A percentile compares a stretch with the other conserved stretches of the same genome.
Conservation (phyloP, 1,140 invertebrate genomes). For the Magallana ariakensis region DNA sequence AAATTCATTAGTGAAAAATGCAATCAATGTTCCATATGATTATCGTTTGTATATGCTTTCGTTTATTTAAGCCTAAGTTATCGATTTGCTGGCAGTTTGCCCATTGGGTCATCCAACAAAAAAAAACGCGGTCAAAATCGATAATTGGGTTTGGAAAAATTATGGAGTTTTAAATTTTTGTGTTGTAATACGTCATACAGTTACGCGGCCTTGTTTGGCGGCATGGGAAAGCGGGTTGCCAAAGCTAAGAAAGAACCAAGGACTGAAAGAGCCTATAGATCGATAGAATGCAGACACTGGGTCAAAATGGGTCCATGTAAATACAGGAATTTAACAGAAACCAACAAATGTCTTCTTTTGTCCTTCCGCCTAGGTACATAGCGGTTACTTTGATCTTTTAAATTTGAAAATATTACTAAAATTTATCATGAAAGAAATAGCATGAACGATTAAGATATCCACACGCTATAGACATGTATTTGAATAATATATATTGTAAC, state of each 20-base stretch:
- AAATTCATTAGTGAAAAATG: not conserved
- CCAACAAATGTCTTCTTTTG: too few relatives aligned
- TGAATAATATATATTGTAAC: too few relatives aligned
- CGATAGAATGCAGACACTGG: not conserved
- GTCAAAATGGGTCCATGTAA: conserved; percentile 7
- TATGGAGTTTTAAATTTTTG: conserved; percentile 3
- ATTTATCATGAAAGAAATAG: too few relatives aligned
- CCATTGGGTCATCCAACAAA: not conserved
- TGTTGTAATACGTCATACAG: not conserved
- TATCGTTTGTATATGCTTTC: not conserved
- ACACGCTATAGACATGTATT: too few relatives aligned
- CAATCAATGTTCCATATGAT: not conserved
- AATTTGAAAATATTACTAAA: too few relatives aligned
- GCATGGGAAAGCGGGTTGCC: conserved; percentile 22
- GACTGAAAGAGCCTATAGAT: not conserved
- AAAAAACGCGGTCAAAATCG: conserved; percentile 18
- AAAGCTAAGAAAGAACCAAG: not conserved
- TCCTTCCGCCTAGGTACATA: too few relatives aligned
- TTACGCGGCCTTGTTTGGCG: conserved; percentile 1
- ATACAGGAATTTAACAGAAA: not conserved
- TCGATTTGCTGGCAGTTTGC: not conserved
- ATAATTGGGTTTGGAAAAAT: not conserved
- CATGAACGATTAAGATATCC: too few relatives aligned
- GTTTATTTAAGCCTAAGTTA: not conserved
- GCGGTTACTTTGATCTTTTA: too few relatives aligned